These are phyloP conservation scores for Neolamprologus devosi DNA, from an alignment of 2,113 vertebrate species.

Conservation along the genomic window DNA sequence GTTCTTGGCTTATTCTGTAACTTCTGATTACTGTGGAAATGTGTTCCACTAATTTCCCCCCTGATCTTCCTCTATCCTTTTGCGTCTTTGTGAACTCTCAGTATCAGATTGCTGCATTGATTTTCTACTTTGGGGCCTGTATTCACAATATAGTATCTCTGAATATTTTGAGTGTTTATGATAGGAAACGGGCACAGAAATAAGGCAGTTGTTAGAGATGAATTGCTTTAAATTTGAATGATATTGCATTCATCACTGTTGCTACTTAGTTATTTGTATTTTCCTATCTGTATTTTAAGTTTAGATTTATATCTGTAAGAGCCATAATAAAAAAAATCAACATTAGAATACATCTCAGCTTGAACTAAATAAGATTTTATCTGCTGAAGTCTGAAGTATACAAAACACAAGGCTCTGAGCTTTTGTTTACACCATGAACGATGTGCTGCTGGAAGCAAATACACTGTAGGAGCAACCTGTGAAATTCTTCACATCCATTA, in stretches of 20 bases:
- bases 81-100: neutral
- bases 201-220: neutral
- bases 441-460: neutral
- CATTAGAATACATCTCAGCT: neutral
- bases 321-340: neutral
- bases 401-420: neutral
- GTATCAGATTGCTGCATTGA: neutral
- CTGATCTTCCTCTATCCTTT: neutral
- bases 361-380: neutral
- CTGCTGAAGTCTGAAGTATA: neutral
- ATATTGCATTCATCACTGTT: neutral
- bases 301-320: neutral
- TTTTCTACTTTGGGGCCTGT: neutral
- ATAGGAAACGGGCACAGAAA: neutral
- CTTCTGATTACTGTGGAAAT: neutral
- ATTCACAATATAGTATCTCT: neutral
- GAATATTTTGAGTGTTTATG: neutral
- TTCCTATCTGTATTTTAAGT: neutral
- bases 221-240: neutral
- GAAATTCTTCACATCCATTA: slow-evolving; percentile 28
- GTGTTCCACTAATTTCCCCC: neutral
- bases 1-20: neutral
- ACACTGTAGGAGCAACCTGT: neutral
- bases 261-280: neutral
- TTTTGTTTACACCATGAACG: slow-evolving; percentile 7